Evolutionary conservation across 2,113 vertebrate species (phyloP), one percentile per base, ranked within the genome.

Genomic region (Seriola dumerili): DNA sequence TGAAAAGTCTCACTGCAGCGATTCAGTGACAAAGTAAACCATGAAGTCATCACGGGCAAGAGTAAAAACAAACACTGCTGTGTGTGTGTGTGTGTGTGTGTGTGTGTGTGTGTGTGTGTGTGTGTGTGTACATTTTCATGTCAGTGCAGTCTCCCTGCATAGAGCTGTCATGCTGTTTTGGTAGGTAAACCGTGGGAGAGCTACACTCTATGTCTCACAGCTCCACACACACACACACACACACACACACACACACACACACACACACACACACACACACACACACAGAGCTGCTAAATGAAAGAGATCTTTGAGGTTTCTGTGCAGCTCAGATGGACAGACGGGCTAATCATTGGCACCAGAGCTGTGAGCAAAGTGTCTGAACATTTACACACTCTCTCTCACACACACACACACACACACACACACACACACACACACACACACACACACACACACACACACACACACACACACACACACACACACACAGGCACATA

Each of bases 261-360:
- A 59, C 78, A 54, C 67, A 74, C 63, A 55, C 38, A 70, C 80
- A 50, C 70, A 63, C 42, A 67, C 78, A 54, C 70, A 74, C 57
- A 82, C 66, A 63, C 0, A 1, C 29, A 63, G 10, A 19, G 50
- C 78, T 78, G 40, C 50, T 44, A 62, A 89, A 90, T 93, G 88
- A 94, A 94, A 90, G 87, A 78, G 67, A 90, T 83, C 91, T 93
- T 82, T 94, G 85, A 94, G 67, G 79, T 70, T 55, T 69, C 21
- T 14, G 17, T 29, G 38, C 69, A 63, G 78, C 80, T 75, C 67
- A 86, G 83, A 92, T 88, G 52, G 80, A 89, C 65, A 86, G 87
- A 79, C 52, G 11, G 64, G 62, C 66, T 89, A 88, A 92, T 91
- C 75, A 66, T 79, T 86, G 89, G 82, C 86, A 86, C 80, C 55